Base-by-base conservation (phyloP, 2,888 invertebrate genomes). In the Kryphioiulus occultus region DNA sequence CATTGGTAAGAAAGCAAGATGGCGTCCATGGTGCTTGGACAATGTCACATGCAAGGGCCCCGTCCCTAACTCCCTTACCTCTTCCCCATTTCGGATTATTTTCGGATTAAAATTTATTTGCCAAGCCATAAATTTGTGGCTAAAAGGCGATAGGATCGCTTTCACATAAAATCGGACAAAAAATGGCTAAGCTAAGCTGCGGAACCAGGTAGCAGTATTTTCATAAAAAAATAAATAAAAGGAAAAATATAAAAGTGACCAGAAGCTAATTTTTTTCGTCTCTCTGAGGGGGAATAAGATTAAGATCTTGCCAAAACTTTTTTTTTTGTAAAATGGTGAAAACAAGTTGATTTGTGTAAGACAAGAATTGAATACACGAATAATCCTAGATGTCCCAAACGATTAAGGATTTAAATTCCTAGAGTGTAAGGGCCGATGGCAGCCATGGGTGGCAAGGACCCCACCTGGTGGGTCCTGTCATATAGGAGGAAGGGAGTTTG, bases 31-130 rank as follows among this genome's bases (percentile, higher is more conserved):
- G 19, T 59, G 19, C 0, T 12, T 78, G 78, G 39, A 30, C 17
- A 83, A 4, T 17, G n/a, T n/a, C n/a, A n/a, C n/a, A n/a, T n/a
- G n/a, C 19, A 83, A 83, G 83, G 32, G 12, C 39, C 30, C 83
- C 83, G 19, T 39, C 5, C n/a, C n/a, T n/a, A n/a, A n/a, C n/a
- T n/a, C n/a, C n/a, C n/a, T n/a, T 19, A 2, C 32, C 83, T 83
- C 32, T 30, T 39, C 39, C 32, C 83, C 39, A 39, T 83, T 39
- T 83, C 30, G 83, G n/a, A 35, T 83, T 39, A 83, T 39, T 83
- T 39, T 83, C 17, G 83, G 83, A 83, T 83, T 83, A 83, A 83
- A 83, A 83, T 35, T 39, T 83, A 83, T 83, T 83, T 83, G 83
- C 83, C 19, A 19, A 83, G 83, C 83, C 12, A 83, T 83, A 83